Evolutionary conservation across 2,797 vertebrate species (phyloP), one percentile per base, ranked within the genome.

Genomic region (Aulostomus chinensis): DNA sequence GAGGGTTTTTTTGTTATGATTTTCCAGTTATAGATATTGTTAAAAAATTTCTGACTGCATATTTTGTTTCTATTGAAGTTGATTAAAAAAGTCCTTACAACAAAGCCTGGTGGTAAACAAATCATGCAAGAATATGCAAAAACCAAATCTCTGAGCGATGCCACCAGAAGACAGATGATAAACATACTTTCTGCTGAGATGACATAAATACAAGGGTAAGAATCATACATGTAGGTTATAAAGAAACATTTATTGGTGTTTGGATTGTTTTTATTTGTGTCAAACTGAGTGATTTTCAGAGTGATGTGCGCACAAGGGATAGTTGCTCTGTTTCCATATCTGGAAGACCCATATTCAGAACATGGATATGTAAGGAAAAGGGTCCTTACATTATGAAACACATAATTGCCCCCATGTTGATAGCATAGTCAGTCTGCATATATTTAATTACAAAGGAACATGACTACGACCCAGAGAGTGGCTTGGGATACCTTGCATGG

Each of bases 171-270:
- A 57, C 41, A 33, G 31, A 51, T 71, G 39, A 59, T 67, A n/a
- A 61, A 66, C 43, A 70, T 71, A 54, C 40, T 72, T 51, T 12
- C 62, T 52, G 61, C 66, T 22, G 61, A 66, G 20, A 59, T 67
- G 58, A 70, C 61, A 51, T n/a, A 71, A 52, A 47, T 52, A 58
- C 38, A 67, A 57, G 31, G 40, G 40, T 42, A 60, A 51, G 33
- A 14, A 56, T 55, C 18, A 46, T 35, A 25, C 29, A 46, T 38
- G 20, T 38, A 39, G 17, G 38, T 13, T 42, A 26, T 20, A 9
- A 53, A 26, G 34, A 47, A 39, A 47, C 24, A 41, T 31, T 43
- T n/a, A 31, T n/a, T 31, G 29, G 6, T 1, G 8, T 11, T 31
- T 31, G 9, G n/a, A 31, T 10, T n/a, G n/a, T 10, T 10, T 31